Evolutionary conservation across 2,888 invertebrate species (phyloP).

Genomic region (Hypena proboscidalis): DNA sequence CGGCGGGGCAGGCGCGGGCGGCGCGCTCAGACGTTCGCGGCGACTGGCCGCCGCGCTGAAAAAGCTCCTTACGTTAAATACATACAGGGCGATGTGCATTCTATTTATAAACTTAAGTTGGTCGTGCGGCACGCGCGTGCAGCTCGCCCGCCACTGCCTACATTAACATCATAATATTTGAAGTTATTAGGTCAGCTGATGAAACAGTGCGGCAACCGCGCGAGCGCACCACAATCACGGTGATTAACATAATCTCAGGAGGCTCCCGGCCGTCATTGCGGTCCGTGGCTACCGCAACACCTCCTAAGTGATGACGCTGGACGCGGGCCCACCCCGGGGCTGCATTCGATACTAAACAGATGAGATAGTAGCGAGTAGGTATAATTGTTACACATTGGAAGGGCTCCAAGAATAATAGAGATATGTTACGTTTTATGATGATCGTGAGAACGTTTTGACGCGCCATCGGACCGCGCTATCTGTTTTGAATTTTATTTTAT

Average conservation of each 20-base stretch:
- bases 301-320: neutral
- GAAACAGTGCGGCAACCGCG: slow-evolving; percentile 61
- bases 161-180: slow-evolving; percentile 75
- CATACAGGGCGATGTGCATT: slow-evolving; percentile 77
- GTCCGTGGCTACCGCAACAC: slow-evolving; percentile 1
- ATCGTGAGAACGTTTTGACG: slow-evolving; percentile 55
- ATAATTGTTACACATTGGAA: slow-evolving; percentile 62
- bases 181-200: slow-evolving; percentile 78
- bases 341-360: slow-evolving; percentile 47
- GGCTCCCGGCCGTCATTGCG: slow-evolving; percentile 2
- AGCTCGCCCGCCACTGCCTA: slow-evolving; percentile 57
- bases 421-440: slow-evolving; percentile 58
- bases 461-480: slow-evolving; percentile 39
- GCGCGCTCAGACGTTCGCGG: slow-evolving; percentile 66
- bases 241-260: slow-evolving; percentile 31
- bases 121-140: slow-evolving; percentile 72
- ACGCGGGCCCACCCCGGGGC: too few relatives aligned
- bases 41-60: slow-evolving; percentile 74
- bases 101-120: slow-evolving; percentile 83
- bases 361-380: slow-evolving; percentile 37
- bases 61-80: slow-evolving; percentile 78
- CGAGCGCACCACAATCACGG: slow-evolving; percentile 31
- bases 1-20: slow-evolving; percentile 67
- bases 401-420: slow-evolving; percentile 69
- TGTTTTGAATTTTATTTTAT: slow-evolving; percentile 63